Conservation (phyloP, 1,140 invertebrate genomes). For the Vanessa atalanta region DNA sequence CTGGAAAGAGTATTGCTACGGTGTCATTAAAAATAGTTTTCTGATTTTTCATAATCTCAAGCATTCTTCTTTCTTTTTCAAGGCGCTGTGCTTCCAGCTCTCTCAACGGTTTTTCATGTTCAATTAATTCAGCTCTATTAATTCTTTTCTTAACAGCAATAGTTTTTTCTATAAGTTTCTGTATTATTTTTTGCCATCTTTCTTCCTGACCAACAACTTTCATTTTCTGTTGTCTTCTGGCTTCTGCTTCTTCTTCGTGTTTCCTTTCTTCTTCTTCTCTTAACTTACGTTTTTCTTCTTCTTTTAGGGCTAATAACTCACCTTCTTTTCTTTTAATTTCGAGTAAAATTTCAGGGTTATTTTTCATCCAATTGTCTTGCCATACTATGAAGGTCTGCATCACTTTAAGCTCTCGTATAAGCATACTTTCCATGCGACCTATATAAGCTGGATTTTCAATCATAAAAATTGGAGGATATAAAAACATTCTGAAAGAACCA, state of each 20-base stretch:
- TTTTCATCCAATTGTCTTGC: slow-evolving; percentile 71
- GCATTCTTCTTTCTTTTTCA: slow-evolving; percentile 73
- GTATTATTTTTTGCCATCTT: slow-evolving; percentile 74
- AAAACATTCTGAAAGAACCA: slow-evolving; percentile 83
- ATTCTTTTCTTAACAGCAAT: slow-evolving; percentile 78
- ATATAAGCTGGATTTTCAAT: slow-evolving; percentile 58
- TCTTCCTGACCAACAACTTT: slow-evolving; percentile 71
- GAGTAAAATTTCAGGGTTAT: slow-evolving; percentile 68
- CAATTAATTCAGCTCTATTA: slow-evolving; percentile 71
- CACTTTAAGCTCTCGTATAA: slow-evolving; percentile 69
- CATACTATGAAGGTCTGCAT: slow-evolving; percentile 67
- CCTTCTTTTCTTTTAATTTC: slow-evolving; percentile 72
- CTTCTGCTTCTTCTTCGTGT: slow-evolving; percentile 70
- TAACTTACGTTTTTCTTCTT: slow-evolving; percentile 66
- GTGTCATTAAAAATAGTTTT: slow-evolving; percentile 77
- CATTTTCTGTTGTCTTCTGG: slow-evolving; percentile 52
- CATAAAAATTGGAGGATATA: slow-evolving; percentile 79
- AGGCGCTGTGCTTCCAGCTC: slow-evolving; percentile 72
- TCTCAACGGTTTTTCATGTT: slow-evolving; percentile 74
- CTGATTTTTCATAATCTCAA: slow-evolving; percentile 78
- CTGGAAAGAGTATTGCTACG: slow-evolving; percentile 77
- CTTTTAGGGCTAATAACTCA: slow-evolving; percentile 62
- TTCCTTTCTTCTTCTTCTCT: slow-evolving; percentile 69
- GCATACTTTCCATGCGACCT: slow-evolving; percentile 58
- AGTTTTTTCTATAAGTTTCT: slow-evolving; percentile 74